Conservation (phyloP, 2,113 vertebrate species). For the Channa maculata region DNA sequence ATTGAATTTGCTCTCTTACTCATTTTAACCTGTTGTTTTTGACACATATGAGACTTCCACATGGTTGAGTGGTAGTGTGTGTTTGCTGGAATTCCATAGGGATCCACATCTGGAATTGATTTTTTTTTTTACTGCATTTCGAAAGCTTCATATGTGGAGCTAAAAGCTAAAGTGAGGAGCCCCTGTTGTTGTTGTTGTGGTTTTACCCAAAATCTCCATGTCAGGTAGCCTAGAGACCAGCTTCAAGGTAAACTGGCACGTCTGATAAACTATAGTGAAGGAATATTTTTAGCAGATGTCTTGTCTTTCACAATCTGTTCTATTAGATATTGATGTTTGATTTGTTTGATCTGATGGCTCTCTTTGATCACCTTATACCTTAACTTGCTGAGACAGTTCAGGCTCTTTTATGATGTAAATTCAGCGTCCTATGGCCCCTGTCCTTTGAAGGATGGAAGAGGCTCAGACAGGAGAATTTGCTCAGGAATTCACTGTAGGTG, state of each 20-base stretch:
- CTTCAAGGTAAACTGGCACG: constrained; percentile 37
- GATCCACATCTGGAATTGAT: constrained; percentile 76
- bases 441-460: constrained; percentile 65
- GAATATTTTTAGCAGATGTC: constrained; percentile 30
- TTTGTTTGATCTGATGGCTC: constrained; percentile 16
- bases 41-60: constrained; percentile 35
- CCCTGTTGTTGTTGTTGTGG: constrained; percentile 15
- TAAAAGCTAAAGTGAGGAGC: constrained; percentile 39
- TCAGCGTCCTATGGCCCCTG: constrained; percentile 57
- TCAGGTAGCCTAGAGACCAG: constrained; percentile 52
- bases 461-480: constrained; percentile 65
- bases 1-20: constrained; percentile 10
- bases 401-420: constrained; percentile 71
- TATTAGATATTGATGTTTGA: constrained; percentile 27
- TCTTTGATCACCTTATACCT: constrained; percentile 60
- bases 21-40: constrained; percentile 46
- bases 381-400: constrained; percentile 44
- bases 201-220: constrained; percentile 22
- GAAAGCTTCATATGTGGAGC: constrained; percentile 45
- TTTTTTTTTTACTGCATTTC: constrained; percentile 41
- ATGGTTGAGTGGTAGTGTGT: constrained; percentile 38
- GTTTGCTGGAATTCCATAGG: constrained; percentile 68
- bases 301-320: constrained; percentile 33
- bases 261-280: constrained; percentile 8
- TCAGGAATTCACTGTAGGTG: constrained; percentile 69